These are phyloP conservation scores for Micrastur ruficollis DNA, from an alignment of 2,797 vertebrate species.

Conservation along the genomic window DNA sequence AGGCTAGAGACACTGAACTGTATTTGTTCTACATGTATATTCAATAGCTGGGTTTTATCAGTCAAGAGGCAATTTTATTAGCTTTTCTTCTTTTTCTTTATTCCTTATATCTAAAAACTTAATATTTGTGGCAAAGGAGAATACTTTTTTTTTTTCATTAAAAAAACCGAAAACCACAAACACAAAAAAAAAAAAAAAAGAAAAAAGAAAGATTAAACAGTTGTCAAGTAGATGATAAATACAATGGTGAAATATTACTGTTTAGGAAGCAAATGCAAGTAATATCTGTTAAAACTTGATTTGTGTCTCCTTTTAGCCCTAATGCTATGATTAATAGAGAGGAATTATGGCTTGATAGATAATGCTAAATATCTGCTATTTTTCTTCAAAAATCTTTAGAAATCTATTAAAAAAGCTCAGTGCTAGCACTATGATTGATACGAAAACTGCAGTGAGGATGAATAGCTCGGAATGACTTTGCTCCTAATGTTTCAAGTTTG, in stretches of 20 bases:
- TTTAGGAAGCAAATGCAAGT: slow-evolving; percentile 57
- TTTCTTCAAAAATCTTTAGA: slow-evolving; percentile 68
- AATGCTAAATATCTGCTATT: slow-evolving; percentile 69
- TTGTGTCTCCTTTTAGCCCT: slow-evolving; percentile 63
- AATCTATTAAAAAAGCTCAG: slow-evolving; percentile 64
- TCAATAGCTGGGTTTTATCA: not conserved
- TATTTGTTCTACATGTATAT: not conserved
- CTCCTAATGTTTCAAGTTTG: slow-evolving; percentile 31
- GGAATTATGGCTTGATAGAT: slow-evolving; percentile 67
- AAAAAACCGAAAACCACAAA: not conserved
- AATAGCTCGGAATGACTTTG: slow-evolving; percentile 48
- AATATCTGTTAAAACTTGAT: slow-evolving; percentile 58
- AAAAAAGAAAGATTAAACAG: not conserved
- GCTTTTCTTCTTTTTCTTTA: not conserved
- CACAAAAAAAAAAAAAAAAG: too few species aligned
- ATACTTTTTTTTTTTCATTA: not conserved
- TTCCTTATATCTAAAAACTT: not conserved
- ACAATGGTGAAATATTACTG: slow-evolving; percentile 45
- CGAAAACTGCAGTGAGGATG: slow-evolving; percentile 27
- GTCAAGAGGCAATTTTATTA: not conserved
- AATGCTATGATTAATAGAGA: slow-evolving; percentile 71
- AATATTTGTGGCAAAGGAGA: not conserved
- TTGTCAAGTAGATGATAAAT: slow-evolving; percentile 55
- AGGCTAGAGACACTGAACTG: not conserved
- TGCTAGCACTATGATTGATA: slow-evolving; percentile 62